A percentile compares a stretch with the other conserved stretches of the same genome.
Evolutionary conservation across 2,113 vertebrate species (phyloP).

Genomic region (Herpailurus yagouaroundi): DNA sequence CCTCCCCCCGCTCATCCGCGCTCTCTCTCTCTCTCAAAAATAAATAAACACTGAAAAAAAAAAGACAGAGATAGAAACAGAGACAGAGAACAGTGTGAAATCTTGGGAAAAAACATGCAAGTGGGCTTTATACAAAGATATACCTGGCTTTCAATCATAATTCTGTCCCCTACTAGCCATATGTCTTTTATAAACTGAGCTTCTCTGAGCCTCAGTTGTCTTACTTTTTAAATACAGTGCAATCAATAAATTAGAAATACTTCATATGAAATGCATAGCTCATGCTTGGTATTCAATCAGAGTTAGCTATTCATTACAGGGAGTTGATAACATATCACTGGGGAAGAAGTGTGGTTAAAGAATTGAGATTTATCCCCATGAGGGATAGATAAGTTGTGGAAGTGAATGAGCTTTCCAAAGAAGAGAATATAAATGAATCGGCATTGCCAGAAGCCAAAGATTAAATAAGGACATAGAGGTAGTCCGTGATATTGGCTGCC

Average conservation of each 20-base stretch:
- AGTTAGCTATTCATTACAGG: background rate
- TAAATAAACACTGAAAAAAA: too few relatives aligned
- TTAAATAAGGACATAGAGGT: background rate
- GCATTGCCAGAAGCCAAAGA: background rate
- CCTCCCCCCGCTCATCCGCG: too few relatives aligned
- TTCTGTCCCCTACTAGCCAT: background rate
- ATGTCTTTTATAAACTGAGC: background rate
- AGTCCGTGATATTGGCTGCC: background rate
- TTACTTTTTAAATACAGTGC: background rate
- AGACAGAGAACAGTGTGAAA: background rate
- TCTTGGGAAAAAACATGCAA: background rate
- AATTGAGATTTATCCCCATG: background rate
- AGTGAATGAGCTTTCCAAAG: background rate
- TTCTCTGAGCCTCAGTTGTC: background rate
- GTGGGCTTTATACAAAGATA: background rate
- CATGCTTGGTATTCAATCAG: background rate
- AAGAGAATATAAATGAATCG: background rate
- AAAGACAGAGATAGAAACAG: background rate
- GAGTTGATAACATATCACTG: background rate
- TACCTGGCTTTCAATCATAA: background rate
- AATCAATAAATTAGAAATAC: background rate
- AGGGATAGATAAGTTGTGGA: background rate
- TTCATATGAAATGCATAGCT: background rate
- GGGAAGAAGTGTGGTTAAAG: constrained; percentile 32
- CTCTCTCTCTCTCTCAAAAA: too few relatives aligned